phyloP scores from a whole-genome alignment of 1,140 invertebrate species.

The Drosophila setifemur region DNA sequence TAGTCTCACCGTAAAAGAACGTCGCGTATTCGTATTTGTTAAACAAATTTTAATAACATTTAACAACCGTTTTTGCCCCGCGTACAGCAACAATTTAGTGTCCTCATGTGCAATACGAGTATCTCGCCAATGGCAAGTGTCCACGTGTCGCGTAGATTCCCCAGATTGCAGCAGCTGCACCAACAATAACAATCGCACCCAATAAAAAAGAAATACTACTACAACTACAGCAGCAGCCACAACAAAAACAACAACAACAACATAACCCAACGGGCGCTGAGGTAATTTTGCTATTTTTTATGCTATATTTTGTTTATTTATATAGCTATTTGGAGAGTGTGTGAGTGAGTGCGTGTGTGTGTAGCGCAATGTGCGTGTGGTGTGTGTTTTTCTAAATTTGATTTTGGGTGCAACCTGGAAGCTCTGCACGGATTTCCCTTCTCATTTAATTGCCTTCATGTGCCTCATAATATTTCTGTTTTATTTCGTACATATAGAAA shows the following conservation, averaged over 20 bases:
- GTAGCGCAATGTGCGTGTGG: constrained; percentile 24
- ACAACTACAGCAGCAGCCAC: constrained; percentile 64
- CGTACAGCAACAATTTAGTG: constrained; percentile 1
- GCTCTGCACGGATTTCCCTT: constrained; percentile 17
- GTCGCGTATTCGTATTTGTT: constrained; percentile 12
- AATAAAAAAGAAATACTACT: constrained; percentile 28
- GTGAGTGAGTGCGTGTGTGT: constrained; percentile 11
- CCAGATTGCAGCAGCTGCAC: constrained; percentile 47
- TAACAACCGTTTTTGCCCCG: constrained; percentile 12
- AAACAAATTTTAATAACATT: constrained; percentile 40
- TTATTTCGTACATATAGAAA: neutral
- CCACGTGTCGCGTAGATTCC: constrained; percentile 23
- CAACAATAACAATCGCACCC: constrained; percentile 66
- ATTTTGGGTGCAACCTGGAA: constrained; percentile 57
- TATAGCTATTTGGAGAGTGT: constrained; percentile 30
- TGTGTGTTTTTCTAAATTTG: constrained; percentile 51
- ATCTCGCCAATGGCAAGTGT: constrained; percentile 12
- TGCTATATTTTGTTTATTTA: constrained; percentile 71
- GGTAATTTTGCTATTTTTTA: constrained; percentile 78
- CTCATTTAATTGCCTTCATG: constrained; percentile 22
- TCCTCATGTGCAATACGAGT: constrained; percentile 45
- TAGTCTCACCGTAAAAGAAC: constrained; percentile 2
- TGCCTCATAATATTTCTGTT: constrained; percentile 11
- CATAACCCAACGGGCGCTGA: constrained; percentile 50
- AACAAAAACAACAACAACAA: constrained; percentile 43